Evolutionary conservation across 2,113 vertebrate genomes (phyloP).

Genomic region (Alces alces): DNA sequence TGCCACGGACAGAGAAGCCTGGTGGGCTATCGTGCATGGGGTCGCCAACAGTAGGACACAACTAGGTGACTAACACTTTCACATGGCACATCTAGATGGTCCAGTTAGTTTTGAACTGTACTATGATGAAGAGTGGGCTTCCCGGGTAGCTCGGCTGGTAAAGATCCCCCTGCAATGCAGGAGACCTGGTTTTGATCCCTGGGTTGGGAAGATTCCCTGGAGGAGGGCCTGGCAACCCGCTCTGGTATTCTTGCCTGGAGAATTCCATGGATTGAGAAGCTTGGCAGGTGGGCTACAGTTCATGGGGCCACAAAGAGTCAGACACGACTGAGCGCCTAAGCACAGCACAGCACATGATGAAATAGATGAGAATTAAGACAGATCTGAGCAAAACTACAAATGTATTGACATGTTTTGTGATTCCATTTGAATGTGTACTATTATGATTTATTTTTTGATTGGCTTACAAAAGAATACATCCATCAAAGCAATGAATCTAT

Average conservation of each 20-base stretch:
- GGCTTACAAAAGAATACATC: background rate
- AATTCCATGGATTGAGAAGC: background rate
- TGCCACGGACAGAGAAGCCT: background rate
- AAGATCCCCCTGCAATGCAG: background rate
- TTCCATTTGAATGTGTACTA: background rate
- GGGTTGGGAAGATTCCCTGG: background rate
- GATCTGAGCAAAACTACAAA: background rate
- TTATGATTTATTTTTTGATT: background rate
- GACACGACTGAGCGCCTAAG: rapidly evolving
- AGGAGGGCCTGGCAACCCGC: background rate
- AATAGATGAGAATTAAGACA: background rate
- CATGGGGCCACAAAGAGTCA: background rate
- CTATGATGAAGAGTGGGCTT: background rate
- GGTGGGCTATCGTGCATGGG: background rate
- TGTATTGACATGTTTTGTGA: background rate
- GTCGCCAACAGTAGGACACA: background rate
- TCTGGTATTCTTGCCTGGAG: background rate
- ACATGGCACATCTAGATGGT: too few relatives aligned
- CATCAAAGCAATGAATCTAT: background rate
- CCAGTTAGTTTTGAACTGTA: background rate
- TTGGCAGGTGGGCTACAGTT: background rate
- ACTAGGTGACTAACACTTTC: background rate
- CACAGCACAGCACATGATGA: background rate
- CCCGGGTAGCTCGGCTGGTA: background rate
- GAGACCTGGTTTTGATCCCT: background rate